These are phyloP conservation scores for Samia ricini DNA, from an alignment of 1,140 invertebrate species.

Conservation along the genomic window DNA sequence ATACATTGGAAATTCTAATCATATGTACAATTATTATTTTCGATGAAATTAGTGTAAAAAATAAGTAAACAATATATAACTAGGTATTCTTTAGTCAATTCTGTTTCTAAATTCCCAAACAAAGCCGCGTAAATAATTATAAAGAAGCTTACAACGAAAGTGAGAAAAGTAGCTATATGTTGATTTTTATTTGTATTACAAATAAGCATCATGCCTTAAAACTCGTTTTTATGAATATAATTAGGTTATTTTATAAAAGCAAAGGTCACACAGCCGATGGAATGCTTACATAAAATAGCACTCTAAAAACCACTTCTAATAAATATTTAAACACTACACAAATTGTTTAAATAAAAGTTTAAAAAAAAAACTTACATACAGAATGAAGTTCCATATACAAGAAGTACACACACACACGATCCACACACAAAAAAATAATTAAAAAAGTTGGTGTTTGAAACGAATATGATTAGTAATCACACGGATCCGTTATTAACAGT, in stretches of 20 bases:
- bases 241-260: slow-evolving; percentile 13
- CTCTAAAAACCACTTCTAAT: too few relatives aligned
- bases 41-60: too few relatives aligned
- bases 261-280: background rate
- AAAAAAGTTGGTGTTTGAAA: background rate
- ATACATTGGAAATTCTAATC: too few relatives aligned
- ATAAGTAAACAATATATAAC: too few relatives aligned
- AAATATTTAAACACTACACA: too few relatives aligned
- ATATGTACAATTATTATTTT: too few relatives aligned
- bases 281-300: background rate
- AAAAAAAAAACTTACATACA: background rate
- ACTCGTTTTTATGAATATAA: slow-evolving; percentile 20
- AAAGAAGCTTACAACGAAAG: slow-evolving; percentile 28
- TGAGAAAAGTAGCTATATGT: slow-evolving; percentile 29
- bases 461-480: background rate
- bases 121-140: background rate
- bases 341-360: too few relatives aligned
- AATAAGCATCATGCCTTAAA: slow-evolving; percentile 19
- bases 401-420: background rate
- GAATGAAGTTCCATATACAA: background rate
- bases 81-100: background rate
- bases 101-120: background rate
- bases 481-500: slow-evolving; percentile 30
- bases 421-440: background rate
- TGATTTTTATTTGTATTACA: slow-evolving; percentile 29